phyloP scores from a whole-genome alignment of 2,113 vertebrate species.

The Gymnogyps californianus region DNA sequence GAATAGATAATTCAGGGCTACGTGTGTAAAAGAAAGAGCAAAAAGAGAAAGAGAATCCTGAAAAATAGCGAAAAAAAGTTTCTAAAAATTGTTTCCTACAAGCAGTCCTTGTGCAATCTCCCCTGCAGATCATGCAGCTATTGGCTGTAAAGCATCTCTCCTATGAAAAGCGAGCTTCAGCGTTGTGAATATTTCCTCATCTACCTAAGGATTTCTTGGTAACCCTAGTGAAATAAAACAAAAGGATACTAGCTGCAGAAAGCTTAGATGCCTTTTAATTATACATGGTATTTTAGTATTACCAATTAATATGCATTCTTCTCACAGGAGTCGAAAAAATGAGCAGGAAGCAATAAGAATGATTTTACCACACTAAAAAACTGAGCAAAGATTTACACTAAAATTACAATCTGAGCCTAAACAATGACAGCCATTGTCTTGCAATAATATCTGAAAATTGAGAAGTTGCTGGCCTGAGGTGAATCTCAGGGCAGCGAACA shows the following conservation, averaged over 20 bases:
- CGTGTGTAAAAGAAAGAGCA: background rate
- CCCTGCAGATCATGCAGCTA: background rate
- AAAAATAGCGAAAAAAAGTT: background rate
- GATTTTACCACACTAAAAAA: background rate
- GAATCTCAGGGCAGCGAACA: conserved; percentile 59
- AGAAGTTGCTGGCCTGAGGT: conserved; percentile 65
- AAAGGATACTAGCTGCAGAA: background rate
- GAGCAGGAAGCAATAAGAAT: background rate
- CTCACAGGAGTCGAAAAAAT: background rate
- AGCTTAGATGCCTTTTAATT: background rate
- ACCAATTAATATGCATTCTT: background rate
- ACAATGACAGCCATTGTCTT: conserved; percentile 59
- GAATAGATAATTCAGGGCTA: background rate
- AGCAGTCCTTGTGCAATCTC: background rate
- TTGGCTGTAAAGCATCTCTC: background rate
- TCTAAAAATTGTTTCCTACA: background rate
- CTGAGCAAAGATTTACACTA: background rate
- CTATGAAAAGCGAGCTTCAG: background rate
- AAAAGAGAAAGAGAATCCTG: background rate
- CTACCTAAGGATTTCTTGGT: background rate
- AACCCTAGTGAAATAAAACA: background rate
- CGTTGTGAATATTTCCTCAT: background rate
- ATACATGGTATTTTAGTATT: background rate
- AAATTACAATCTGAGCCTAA: conserved; percentile 37
- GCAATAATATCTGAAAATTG: conserved; percentile 61